Conservation (phyloP, 2,113 vertebrate species). For the Periophthalmodon schlosseri region DNA sequence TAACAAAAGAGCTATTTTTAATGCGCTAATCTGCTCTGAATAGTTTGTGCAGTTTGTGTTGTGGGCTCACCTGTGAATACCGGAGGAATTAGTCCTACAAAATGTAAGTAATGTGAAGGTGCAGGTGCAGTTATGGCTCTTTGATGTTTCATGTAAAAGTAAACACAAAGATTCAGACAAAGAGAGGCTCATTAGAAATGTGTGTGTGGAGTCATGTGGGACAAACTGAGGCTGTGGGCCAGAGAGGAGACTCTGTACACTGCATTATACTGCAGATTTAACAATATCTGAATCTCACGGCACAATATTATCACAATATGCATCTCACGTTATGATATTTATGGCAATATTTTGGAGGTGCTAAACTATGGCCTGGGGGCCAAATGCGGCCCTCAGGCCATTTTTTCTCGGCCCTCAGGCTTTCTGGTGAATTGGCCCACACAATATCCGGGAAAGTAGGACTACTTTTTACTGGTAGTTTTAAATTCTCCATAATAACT, state of each 20-base stretch:
- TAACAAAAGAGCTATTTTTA: slow-evolving; percentile 40
- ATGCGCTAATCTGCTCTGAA: slow-evolving; percentile 18
- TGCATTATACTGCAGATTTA: background rate
- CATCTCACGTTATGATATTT: too few species aligned
- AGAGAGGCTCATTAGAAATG: slow-evolving; percentile 58
- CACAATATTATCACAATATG: too few species aligned
- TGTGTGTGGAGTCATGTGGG: slow-evolving; percentile 28
- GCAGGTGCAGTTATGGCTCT: slow-evolving; percentile 57
- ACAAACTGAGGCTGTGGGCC: background rate
- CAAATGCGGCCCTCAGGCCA: too few species aligned
- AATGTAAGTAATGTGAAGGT: slow-evolving; percentile 60
- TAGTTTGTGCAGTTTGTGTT: slow-evolving; percentile 3
- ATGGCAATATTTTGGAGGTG: too few species aligned
- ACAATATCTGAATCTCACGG: too few species aligned
- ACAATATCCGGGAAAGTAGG: too few species aligned
- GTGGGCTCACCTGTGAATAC: slow-evolving; percentile 46
- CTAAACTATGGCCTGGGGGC: too few species aligned
- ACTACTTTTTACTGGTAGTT: too few species aligned
- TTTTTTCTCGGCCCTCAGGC: too few species aligned
- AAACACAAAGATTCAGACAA: slow-evolving; percentile 51
- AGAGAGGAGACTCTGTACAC: background rate
- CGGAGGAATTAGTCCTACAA: slow-evolving; percentile 63
- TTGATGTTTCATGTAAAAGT: slow-evolving; percentile 62
- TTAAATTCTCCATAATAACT: too few species aligned
- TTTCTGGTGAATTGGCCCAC: too few species aligned